Conservation (phyloP, 1,140 invertebrate genomes). For the Drosophila kohkoa region DNA sequence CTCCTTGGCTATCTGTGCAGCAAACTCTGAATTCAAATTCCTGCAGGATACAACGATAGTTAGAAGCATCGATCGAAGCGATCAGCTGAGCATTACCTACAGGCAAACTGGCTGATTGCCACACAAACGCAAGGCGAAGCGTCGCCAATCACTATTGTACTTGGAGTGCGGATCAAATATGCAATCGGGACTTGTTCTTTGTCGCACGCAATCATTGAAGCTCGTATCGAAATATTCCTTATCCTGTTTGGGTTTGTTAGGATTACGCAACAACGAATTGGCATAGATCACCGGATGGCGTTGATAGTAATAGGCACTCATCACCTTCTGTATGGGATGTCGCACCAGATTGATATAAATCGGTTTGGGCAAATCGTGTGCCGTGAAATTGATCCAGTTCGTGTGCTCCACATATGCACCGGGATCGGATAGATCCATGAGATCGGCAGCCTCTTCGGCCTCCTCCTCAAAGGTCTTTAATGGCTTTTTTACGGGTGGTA, state of each 20-base stretch:
- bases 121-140: conserved; percentile 94
- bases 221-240: conserved; percentile 95
- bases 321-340: conserved; percentile 94
- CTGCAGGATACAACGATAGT: conserved; percentile 85
- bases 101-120: conserved; percentile 87
- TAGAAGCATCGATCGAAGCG: not conserved
- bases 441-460: conserved; percentile 73
- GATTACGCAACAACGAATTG: conserved; percentile 90
- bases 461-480: conserved; percentile 87
- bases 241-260: conserved; percentile 88
- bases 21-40: conserved; percentile 92
- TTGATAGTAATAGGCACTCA: conserved; percentile 94
- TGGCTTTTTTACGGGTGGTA: not conserved
- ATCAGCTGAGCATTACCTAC: conserved; percentile 55
- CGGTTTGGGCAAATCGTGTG: conserved; percentile 91
- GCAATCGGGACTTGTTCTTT: conserved; percentile 90
- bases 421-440: conserved; percentile 59
- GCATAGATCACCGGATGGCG: conserved; percentile 87
- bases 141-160: conserved; percentile 91
- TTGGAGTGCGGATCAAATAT: conserved; percentile 87
- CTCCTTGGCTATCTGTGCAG: conserved; percentile 92
- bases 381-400: conserved; percentile 87
- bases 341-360: conserved; percentile 95
- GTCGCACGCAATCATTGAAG: conserved; percentile 94
- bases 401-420: conserved; percentile 77